phyloP scores from a whole-genome alignment of 2,113 vertebrate genomes.

The Narcine bancroftii region DNA sequence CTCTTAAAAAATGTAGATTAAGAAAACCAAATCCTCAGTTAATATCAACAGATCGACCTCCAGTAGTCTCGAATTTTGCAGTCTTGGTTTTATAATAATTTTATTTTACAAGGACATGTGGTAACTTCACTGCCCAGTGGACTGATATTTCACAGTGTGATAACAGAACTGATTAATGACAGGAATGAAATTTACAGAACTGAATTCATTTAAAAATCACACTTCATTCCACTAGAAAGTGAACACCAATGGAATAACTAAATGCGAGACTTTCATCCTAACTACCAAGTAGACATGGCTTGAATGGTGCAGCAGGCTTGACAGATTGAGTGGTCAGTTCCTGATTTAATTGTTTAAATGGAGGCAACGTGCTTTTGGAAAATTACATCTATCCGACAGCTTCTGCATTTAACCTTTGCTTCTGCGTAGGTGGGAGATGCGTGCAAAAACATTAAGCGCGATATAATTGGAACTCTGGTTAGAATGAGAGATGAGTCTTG shows the following conservation, averaged over 20 bases:
- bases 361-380: too few species aligned
- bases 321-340: too few species aligned
- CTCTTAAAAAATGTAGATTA: not conserved
- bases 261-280: not conserved
- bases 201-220: not conserved
- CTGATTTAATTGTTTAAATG: too few species aligned
- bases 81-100: not conserved
- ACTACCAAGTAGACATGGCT: too few species aligned
- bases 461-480: not conserved
- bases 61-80: not conserved
- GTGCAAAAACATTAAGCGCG: not conserved
- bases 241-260: not conserved
- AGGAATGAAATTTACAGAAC: not conserved
- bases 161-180: not conserved
- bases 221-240: not conserved
- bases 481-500: not conserved
- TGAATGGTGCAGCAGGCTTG: too few species aligned
- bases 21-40: not conserved
- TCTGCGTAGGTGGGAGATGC: not conserved
- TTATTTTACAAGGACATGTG: not conserved
- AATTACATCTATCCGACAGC: not conserved
- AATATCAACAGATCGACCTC: not conserved
- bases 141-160: not conserved
- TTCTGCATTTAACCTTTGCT: not conserved
- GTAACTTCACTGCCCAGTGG: not conserved